Base-by-base conservation (phyloP, 2,113 vertebrate species). In the Periophthalmus modestus region DNA sequence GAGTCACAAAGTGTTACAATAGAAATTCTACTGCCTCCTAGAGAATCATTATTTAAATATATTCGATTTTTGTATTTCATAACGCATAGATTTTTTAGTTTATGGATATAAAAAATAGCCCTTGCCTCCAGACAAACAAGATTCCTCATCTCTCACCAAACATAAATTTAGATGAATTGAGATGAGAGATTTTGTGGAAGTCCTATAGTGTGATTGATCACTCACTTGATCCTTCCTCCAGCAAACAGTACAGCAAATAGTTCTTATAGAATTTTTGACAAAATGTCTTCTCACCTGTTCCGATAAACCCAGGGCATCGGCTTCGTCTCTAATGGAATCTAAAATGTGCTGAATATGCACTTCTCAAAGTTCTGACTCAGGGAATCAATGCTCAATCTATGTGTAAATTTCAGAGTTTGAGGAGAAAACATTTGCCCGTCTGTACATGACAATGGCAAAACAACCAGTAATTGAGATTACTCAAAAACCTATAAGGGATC, bases 111-210 rank as follows among this genome's bases (percentile, higher is more conserved):
- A 28, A 28, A 28, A 28, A 28, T 28, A 28, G 28, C 28, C 1
- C 28, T 69, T 33, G 54, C 62, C 59, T 75, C 83, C 81, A 81
- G 55, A 75, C 72, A 89, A 80, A 71, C 63, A 61, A 68, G 80
- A 74, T 67, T 59, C 65, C 59, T 75, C 77, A 79, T 77, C 63
- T 73, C 48, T 48, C 62, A 66, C 66, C 70, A 50, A 55, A 69
- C 75, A 28, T 72, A 71, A 75, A 68, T 67, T 63, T 50, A 50
- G 16, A 50, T 50, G 15, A 18, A 18, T 50, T 18, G 58, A 48
- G 78, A 72, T 77, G 74, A 71, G 10, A 43, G 6, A 43, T 43
- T 43, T 43, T 43, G 39, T 43, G 1, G 81, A 84, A 62, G 73
- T 15, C 18, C 7, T 54, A 54, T 55, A 57, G 43, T n/a, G 61